These are phyloP conservation scores for Thalassaphorura encarpata DNA, from an alignment of 1,140 invertebrate species.

Conservation along the genomic window DNA sequence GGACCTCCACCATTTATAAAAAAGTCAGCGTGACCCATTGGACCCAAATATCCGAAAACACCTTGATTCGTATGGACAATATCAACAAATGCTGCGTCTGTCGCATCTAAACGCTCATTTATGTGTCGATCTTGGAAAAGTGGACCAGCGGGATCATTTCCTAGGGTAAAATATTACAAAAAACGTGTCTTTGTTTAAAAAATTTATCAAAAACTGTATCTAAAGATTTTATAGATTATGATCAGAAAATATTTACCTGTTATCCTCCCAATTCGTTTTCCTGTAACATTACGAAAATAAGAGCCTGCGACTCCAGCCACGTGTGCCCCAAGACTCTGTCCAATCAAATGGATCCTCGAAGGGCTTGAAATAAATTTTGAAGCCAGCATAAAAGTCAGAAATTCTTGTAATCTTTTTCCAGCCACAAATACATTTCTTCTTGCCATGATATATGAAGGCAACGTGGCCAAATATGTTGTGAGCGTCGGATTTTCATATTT, in stretches of 20 bases:
- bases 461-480: neutral
- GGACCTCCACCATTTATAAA: conserved; percentile 4
- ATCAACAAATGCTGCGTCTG: neutral
- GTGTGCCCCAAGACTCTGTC: conserved; percentile 30
- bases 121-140: neutral
- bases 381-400: neutral
- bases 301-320: conserved; percentile 27
- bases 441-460: neutral
- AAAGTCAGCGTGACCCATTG: neutral
- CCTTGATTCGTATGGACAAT: neutral
- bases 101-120: neutral
- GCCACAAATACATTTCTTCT: neutral
- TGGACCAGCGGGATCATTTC: conserved; percentile 9
- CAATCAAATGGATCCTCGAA: neutral
- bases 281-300: conserved; percentile 1
- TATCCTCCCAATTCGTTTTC: conserved; percentile 2
- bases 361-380: neutral
- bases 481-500: too few species aligned
- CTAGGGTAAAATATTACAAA: too few species aligned
- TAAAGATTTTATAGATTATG: too few species aligned
- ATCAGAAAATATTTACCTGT: too few species aligned
- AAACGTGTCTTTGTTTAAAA: too few species aligned
- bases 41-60: neutral
- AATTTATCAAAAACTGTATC: too few species aligned
- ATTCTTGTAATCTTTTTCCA: neutral